Conservation (phyloP, 2,113 vertebrate genomes). For the Melanocharis versteri region DNA sequence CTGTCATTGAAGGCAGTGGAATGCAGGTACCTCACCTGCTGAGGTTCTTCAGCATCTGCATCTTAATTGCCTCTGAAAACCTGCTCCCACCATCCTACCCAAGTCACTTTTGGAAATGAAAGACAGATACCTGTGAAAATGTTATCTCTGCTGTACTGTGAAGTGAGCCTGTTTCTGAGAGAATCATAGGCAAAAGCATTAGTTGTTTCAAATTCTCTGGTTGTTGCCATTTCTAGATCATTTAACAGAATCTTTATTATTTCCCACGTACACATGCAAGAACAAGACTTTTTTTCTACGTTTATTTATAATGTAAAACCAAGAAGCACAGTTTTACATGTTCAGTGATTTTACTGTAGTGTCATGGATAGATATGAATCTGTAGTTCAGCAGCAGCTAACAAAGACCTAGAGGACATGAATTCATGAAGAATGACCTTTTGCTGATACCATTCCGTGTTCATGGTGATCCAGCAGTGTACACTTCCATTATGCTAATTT, state of each 20-base stretch:
- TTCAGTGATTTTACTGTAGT: background rate
- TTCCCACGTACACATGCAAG: background rate
- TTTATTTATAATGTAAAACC: background rate
- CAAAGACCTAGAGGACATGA: background rate
- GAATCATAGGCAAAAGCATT: background rate
- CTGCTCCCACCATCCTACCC: background rate
- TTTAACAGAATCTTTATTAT: background rate
- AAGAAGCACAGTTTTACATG: background rate
- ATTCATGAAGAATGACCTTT: background rate
- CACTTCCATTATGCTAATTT: background rate
- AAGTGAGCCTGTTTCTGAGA: background rate
- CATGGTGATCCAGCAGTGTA: background rate
- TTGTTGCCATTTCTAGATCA: background rate
- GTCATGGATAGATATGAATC: background rate
- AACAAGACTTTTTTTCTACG: background rate
- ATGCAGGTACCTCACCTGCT: background rate
- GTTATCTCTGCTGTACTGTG: background rate
- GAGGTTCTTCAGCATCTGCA: background rate
- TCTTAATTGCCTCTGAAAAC: background rate
- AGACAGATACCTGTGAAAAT: background rate
- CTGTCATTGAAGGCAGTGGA: background rate
- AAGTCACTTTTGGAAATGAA: background rate
- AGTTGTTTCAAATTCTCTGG: background rate
- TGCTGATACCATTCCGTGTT: rapidly evolving
- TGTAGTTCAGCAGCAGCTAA: background rate